phyloP scores from a whole-genome alignment of 2,888 invertebrate genomes.

The Holacanthella duospinosa region DNA sequence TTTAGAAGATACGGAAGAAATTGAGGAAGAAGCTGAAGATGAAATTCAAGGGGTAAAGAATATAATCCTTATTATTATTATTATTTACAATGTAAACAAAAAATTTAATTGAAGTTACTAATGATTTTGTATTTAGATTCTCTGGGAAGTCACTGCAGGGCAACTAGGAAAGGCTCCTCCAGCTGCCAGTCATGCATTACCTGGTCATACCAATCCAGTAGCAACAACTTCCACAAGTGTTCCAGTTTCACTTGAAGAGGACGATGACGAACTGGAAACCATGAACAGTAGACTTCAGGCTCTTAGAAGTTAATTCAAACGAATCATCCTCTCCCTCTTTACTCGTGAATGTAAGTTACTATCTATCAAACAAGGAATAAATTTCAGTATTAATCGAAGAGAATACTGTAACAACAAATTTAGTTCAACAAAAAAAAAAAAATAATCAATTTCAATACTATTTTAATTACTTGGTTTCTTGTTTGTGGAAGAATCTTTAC shows the following conservation, averaged over 20 bases:
- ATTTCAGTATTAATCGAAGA: no score
- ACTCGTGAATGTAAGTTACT: neutral
- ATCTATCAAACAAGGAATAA: no score
- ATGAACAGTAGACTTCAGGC: conserved; percentile 84
- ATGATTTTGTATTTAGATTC: conserved; percentile 47
- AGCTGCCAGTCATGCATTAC: conserved; percentile 47
- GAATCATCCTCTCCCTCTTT: conserved; percentile 47
- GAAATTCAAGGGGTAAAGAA: conserved; percentile 74
- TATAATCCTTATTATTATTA: neutral
- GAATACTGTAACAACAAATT: no score
- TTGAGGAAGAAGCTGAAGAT: conserved; percentile 90
- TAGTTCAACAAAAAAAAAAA: no score
- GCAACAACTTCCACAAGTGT: conserved; percentile 45
- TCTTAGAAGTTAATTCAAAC: conserved; percentile 74
- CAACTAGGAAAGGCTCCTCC: conserved; percentile 83
- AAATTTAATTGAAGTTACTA: conserved; percentile 22
- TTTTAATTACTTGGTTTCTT: no score
- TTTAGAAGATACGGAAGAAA: conserved; percentile 78
- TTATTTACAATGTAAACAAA: neutral
- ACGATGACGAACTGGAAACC: conserved; percentile 69
- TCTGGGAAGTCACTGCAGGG: conserved; percentile 84
- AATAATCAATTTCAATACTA: no score
- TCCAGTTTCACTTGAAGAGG: conserved; percentile 47
- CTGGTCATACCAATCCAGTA: conserved; percentile 50
- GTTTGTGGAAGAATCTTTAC: no score